Conservation (phyloP, 2,113 vertebrate genomes). For the Gymnogyps californianus region DNA sequence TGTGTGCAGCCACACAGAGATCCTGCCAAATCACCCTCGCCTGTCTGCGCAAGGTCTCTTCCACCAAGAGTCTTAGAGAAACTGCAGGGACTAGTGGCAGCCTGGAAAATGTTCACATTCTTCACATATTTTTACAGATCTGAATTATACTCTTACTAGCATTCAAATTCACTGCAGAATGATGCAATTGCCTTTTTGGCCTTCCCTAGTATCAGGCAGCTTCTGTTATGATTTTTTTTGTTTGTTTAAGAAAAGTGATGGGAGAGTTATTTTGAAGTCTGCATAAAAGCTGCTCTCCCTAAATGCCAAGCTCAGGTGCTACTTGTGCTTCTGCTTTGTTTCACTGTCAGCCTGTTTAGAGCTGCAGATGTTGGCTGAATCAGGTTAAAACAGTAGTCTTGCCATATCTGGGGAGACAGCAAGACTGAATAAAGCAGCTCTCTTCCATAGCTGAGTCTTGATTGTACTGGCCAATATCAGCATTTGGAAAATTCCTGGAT, state of each 20-base stretch:
- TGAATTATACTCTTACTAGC: neutral
- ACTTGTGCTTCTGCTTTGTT: neutral
- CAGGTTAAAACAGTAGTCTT: neutral
- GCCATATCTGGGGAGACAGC: fast-evolving
- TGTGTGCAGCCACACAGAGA: neutral
- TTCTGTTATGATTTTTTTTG: neutral
- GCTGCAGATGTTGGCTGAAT: neutral
- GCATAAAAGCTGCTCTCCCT: neutral
- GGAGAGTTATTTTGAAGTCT: neutral
- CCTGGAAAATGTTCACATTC: neutral
- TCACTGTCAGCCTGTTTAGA: fast-evolving
- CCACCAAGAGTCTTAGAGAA: neutral
- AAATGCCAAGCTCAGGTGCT: neutral
- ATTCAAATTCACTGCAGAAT: neutral
- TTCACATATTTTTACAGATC: neutral
- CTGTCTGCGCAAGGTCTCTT: neutral
- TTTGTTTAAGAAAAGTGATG: neutral
- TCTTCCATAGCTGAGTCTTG: neutral
- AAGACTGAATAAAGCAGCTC: neutral
- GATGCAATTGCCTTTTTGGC: neutral
- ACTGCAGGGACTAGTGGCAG: neutral
- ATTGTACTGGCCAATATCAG: neutral
- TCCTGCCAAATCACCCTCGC: neutral
- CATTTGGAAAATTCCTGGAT: neutral
- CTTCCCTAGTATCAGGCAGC: neutral